A percentile compares a stretch with the other conserved stretches of the same genome.
phyloP scores from a whole-genome alignment of 2,888 invertebrate genomes.

The Nezara viridula region DNA sequence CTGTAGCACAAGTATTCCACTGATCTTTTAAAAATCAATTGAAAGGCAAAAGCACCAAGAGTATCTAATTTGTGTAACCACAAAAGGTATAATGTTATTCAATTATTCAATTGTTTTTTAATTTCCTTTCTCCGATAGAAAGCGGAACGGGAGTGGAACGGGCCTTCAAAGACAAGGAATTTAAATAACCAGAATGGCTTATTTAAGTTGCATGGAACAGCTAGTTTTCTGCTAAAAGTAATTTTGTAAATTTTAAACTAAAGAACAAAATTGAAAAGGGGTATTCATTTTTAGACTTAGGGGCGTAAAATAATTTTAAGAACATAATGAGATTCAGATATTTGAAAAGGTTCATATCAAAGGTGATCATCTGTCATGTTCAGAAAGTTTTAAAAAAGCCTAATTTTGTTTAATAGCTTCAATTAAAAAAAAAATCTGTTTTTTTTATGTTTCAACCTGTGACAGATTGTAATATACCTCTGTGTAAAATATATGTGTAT shows the following conservation, averaged over 20 bases:
- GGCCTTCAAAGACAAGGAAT: neutral
- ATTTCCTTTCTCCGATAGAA: slow-evolving; percentile 10
- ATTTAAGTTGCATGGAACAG: neutral
- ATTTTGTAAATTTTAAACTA: neutral
- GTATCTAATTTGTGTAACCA: neutral
- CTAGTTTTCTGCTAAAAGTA: neutral
- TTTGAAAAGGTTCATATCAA: no score
- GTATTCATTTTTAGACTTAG: neutral
- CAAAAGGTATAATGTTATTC: slow-evolving; percentile 34
- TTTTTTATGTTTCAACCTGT: no score
- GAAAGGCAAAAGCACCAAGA: neutral
- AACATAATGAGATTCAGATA: no score
- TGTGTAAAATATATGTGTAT: no score
- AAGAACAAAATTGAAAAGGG: neutral
- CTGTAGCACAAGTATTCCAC: neutral
- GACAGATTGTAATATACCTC: no score
- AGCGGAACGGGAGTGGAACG: neutral
- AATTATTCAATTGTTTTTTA: slow-evolving; percentile 34
- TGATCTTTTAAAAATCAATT: neutral
- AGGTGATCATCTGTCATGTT: no score
- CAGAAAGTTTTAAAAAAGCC: no score
- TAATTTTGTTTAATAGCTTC: no score
- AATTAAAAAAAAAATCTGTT: no score
- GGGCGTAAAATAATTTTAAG: neutral
- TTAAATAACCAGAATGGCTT: neutral